phyloP scores from a whole-genome alignment of 1,140 invertebrate species.

The Ctenoplectra terminalis region DNA sequence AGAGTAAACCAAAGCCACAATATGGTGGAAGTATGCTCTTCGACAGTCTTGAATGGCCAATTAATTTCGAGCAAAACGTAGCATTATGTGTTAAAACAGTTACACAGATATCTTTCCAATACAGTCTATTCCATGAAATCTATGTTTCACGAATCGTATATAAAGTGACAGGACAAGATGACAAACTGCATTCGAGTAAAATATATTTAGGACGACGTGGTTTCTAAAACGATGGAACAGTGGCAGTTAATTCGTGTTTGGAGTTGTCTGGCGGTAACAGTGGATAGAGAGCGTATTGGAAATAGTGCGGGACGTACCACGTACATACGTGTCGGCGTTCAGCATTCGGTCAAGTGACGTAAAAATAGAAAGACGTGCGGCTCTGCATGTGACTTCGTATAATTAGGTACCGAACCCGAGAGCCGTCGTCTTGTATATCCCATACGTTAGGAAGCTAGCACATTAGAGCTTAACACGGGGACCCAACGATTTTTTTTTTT shows the following conservation, averaged over 20 bases:
- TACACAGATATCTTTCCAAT: background rate
- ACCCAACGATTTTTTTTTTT: slow-evolving; percentile 38
- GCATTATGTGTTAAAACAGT: background rate
- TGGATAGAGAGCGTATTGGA: slow-evolving; percentile 49
- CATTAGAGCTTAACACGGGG: slow-evolving; percentile 49
- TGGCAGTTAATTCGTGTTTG: slow-evolving; percentile 33
- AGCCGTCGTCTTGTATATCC: slow-evolving; percentile 57
- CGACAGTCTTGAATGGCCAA: background rate
- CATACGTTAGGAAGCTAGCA: slow-evolving; percentile 66
- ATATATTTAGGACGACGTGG: slow-evolving; percentile 9
- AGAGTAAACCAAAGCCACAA: background rate
- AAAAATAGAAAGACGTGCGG: slow-evolving; percentile 80
- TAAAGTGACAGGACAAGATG: background rate
- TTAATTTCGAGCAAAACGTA: too few relatives aligned
- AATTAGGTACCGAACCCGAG: slow-evolving; percentile 79
- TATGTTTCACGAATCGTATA: background rate
- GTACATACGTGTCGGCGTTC: slow-evolving; percentile 70
- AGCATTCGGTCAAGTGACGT: slow-evolving; percentile 77
- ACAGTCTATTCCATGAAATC: background rate
- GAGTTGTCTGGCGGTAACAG: background rate
- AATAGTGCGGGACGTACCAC: slow-evolving; percentile 55
- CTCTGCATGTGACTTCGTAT: slow-evolving; percentile 82
- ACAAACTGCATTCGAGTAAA: background rate
- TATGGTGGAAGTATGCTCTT: background rate
- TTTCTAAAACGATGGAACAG: slow-evolving; percentile 28